These are phyloP conservation scores for Parauchenoglanis punctatus DNA, from an alignment of 2,797 vertebrate species.

Conservation along the genomic window DNA sequence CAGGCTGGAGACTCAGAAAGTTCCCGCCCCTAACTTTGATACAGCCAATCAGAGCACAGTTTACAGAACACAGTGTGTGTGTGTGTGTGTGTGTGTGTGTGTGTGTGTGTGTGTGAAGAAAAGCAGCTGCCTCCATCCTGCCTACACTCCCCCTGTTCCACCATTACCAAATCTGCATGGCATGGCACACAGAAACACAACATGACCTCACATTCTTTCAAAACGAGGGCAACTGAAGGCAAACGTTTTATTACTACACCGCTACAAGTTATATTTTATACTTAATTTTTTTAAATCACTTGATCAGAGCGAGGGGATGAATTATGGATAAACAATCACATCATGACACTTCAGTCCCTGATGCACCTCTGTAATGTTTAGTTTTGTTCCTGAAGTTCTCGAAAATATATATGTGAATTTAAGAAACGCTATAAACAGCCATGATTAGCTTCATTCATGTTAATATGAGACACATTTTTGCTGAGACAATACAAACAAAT, in stretches of 20 bases:
- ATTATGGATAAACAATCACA: too few species aligned
- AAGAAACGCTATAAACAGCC: background rate
- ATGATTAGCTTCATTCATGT: too few species aligned
- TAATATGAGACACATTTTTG: too few species aligned
- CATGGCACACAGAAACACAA: background rate
- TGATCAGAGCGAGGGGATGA: too few species aligned
- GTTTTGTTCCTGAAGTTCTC: too few species aligned
- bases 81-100: background rate
- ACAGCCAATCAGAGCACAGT: background rate
- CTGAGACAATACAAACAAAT: too few species aligned
- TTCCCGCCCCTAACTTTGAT: background rate
- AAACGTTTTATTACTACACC: background rate
- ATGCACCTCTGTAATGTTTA: too few species aligned
- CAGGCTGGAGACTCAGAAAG: background rate
- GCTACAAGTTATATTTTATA: background rate
- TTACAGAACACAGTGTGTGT: background rate
- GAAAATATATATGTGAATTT: background rate
- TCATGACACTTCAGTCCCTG: too few species aligned
- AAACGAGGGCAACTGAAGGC: background rate
- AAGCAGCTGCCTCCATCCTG: background rate
- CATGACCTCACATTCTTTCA: background rate
- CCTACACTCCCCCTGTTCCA: background rate
- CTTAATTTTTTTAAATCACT: too few species aligned
- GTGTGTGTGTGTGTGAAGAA: background rate
- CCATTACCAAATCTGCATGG: background rate